A percentile compares a stretch with the other conserved stretches of the same genome.
phyloP scores from a whole-genome alignment of 2,797 vertebrate genomes.

The Tenualosa ilisha region DNA sequence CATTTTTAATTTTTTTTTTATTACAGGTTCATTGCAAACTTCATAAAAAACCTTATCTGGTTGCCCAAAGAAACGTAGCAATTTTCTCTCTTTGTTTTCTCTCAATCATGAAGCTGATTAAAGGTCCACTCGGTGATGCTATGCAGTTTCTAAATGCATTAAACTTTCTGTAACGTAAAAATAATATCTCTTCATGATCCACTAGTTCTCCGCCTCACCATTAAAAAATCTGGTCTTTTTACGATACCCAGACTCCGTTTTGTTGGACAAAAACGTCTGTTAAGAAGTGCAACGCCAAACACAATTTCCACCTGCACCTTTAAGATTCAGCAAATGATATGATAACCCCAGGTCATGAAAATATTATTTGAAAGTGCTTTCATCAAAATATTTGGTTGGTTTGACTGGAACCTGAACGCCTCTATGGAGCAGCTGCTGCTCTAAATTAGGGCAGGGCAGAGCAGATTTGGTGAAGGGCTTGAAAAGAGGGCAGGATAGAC shows the following conservation, averaged over 20 bases:
- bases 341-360: neutral
- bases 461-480: neutral
- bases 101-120: neutral
- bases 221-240: no score
- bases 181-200: no score
- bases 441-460: slow-evolving; percentile 12
- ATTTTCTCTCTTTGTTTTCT: neutral
- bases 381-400: neutral
- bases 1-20: neutral
- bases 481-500: neutral
- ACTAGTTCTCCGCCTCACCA: no score
- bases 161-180: no score
- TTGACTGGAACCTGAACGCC: neutral
- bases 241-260: no score
- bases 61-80: no score
- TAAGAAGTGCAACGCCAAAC: no score
- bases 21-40: neutral
- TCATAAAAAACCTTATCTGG: neutral
- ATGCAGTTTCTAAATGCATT: no score
- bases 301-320: no score
- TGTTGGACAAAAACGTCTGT: no score
- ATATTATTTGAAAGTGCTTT: neutral
- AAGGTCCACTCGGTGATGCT: no score
- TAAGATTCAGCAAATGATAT: neutral
- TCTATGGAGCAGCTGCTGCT: neutral